phyloP scores from a whole-genome alignment of 2,113 vertebrate genomes.

The Nothocercus julius region DNA sequence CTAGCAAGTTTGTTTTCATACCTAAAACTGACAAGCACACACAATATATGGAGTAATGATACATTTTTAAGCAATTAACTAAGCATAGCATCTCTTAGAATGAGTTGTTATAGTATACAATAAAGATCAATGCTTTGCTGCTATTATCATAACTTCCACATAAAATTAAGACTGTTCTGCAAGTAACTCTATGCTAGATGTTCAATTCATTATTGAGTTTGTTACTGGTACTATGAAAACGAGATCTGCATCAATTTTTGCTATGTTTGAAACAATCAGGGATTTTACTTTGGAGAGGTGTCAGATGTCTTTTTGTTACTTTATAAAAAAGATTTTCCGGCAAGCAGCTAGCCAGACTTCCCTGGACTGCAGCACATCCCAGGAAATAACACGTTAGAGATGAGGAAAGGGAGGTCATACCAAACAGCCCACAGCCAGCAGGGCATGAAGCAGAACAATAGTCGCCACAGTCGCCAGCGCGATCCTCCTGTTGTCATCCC shows the following conservation, averaged over 20 bases:
- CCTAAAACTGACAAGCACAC: background rate
- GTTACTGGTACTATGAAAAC: background rate
- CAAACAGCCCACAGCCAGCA: slow-evolving; percentile 92
- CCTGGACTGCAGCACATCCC: accelerated
- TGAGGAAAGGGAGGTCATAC: slow-evolving; percentile 72
- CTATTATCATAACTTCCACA: background rate
- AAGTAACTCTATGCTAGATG: background rate
- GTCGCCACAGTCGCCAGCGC: slow-evolving; percentile 78
- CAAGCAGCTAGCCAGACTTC: background rate
- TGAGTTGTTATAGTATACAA: background rate
- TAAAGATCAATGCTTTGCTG: background rate
- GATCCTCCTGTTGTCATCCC: slow-evolving; percentile 88
- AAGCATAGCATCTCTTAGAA: background rate
- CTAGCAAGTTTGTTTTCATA: background rate
- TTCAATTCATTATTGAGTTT: background rate
- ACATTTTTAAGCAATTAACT: background rate
- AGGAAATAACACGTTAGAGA: accelerated
- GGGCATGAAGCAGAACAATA: slow-evolving; percentile 85
- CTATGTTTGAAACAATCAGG: accelerated
- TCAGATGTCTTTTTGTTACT: background rate
- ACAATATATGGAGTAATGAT: background rate
- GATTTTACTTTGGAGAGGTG: background rate
- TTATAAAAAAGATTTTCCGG: background rate
- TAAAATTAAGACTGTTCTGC: background rate
- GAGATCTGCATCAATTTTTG: background rate